Conservation (phyloP, 2,797 vertebrate genomes). For the Phyllotis vaccarum region DNA sequence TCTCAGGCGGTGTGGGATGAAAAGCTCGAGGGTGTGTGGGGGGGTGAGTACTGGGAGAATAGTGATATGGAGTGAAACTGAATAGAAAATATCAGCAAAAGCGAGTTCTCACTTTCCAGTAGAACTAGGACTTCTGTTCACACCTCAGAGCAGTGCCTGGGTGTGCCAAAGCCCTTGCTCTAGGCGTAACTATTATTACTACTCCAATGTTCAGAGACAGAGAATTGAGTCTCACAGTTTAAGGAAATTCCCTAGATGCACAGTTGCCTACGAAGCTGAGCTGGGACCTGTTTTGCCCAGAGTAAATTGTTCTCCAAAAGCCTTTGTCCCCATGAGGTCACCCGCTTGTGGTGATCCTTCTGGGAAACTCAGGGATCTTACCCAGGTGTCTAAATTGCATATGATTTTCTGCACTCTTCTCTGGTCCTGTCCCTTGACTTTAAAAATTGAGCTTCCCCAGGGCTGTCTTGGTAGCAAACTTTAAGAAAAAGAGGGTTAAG, state of each 20-base stretch:
- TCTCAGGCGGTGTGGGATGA: neutral
- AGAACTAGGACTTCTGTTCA: neutral
- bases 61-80: neutral
- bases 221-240: neutral
- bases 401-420: neutral
- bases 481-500: neutral
- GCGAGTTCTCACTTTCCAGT: neutral
- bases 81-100: neutral
- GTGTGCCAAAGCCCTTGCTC: neutral
- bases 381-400: neutral
- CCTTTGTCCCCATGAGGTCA: neutral
- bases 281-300: neutral
- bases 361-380: constrained; percentile 30
- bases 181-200: neutral
- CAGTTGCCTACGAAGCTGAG: neutral
- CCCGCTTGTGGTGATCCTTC: neutral
- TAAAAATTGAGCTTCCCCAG: neutral
- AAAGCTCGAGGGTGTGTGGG: neutral
- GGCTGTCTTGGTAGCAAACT: neutral
- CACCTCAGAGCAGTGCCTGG: neutral
- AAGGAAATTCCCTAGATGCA: neutral
- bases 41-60: no score
- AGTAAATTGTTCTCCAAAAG: neutral
- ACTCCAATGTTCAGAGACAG: neutral
- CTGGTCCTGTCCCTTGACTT: neutral